These are phyloP conservation scores for Anaspis maculata DNA, from an alignment of 2,888 invertebrate genomes.

Conservation along the genomic window DNA sequence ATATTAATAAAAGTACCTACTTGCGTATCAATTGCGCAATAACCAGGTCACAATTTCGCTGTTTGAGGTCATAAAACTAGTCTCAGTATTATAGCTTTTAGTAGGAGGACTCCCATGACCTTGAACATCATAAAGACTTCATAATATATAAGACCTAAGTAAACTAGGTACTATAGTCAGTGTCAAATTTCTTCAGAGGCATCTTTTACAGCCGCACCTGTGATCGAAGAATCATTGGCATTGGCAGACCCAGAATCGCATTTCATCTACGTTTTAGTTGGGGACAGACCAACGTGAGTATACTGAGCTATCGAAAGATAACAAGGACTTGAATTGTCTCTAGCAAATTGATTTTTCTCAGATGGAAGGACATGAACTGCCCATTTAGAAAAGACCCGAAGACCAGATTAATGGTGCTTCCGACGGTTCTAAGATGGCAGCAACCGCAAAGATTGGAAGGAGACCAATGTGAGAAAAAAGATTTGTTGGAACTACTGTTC, in stretches of 20 bases:
- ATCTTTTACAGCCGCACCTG: slow-evolving; percentile 77
- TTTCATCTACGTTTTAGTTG: slow-evolving; percentile 72
- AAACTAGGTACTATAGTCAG: no score
- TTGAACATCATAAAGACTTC: no score
- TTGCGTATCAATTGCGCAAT: no score
- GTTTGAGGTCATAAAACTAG: no score
- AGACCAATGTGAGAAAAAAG: slow-evolving; percentile 63
- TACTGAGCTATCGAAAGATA: background rate
- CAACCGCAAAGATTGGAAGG: slow-evolving; percentile 72
- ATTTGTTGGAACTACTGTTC: slow-evolving; percentile 72
- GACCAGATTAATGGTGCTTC: slow-evolving; percentile 67
- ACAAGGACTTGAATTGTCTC: background rate
- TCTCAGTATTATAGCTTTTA: no score
- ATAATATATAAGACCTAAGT: no score
- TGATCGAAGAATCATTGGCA: slow-evolving; percentile 59
- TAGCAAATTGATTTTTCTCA: slow-evolving; percentile 37
- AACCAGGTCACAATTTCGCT: no score
- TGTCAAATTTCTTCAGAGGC: no score
- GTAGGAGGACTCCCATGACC: no score
- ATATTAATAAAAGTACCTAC: no score
- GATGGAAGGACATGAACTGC: slow-evolving; percentile 78
- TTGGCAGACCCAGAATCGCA: slow-evolving; percentile 51
- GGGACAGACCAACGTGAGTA: slow-evolving; percentile 65
- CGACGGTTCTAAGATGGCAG: slow-evolving; percentile 74
- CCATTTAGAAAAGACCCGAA: slow-evolving; percentile 71